phyloP scores from a whole-genome alignment of 1,140 invertebrate species.

The Orussus abietinus region DNA sequence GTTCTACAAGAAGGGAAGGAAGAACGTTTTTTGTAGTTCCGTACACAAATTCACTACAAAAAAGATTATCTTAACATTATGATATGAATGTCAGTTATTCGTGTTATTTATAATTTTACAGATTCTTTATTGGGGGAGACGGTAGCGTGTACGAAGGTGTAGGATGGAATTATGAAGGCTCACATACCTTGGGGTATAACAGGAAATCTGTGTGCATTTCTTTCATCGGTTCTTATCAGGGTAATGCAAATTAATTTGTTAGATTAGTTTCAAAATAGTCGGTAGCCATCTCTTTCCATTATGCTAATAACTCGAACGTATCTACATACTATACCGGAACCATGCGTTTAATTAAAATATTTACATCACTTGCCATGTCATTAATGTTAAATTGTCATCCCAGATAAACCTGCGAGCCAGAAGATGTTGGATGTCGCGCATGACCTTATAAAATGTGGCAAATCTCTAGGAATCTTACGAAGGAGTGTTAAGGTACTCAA shows the following conservation, averaged over 20 bases:
- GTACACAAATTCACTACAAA: too few species aligned
- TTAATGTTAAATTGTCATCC: conserved; percentile 21
- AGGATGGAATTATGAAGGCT: conserved; percentile 69
- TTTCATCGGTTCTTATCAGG: conserved; percentile 50
- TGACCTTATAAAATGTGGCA: conserved; percentile 61
- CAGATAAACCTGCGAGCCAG: conserved; percentile 57
- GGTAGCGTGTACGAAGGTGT: conserved; percentile 73
- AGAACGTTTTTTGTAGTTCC: too few species aligned
- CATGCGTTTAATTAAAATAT: too few species aligned
- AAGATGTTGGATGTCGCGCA: conserved; percentile 57
- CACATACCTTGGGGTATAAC: conserved; percentile 62
- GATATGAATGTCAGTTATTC: too few species aligned
- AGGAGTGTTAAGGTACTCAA: conserved; percentile 60
- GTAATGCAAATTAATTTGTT: too few species aligned
- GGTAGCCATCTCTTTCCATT: too few species aligned
- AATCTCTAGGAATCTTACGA: conserved; percentile 55
- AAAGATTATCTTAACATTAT: too few species aligned
- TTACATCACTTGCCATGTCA: too few species aligned
- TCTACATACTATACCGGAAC: too few species aligned
- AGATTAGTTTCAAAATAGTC: too few species aligned
- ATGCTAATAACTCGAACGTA: too few species aligned
- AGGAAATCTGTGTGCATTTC: conserved; percentile 45
- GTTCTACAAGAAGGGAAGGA: too few species aligned
- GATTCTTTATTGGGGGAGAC: conserved; percentile 74
- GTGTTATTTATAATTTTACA: conserved; percentile 42